Evolutionary conservation across 1,140 invertebrate genomes (phyloP).

Genomic region (Phocides pigmalion): DNA sequence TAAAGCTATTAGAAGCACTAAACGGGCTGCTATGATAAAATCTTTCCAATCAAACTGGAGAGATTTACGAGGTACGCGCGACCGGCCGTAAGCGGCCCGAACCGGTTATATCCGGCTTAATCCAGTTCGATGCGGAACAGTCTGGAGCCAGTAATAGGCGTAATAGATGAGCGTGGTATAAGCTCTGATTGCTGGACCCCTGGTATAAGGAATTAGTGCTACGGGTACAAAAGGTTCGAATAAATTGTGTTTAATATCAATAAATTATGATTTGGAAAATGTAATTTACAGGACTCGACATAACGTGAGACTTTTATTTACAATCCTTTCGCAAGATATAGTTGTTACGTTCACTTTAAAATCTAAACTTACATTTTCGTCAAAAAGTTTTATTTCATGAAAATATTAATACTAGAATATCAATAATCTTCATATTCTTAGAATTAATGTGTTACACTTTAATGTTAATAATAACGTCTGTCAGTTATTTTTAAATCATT

Average conservation of each 20-base stretch:
- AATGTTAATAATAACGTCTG: no score
- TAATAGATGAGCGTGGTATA: constrained; percentile 20
- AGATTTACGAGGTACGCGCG: constrained; percentile 40
- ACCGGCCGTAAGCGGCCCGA: constrained; percentile 27
- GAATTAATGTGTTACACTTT: no score
- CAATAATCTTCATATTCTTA: no score
- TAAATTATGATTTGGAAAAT: constrained; percentile 7
- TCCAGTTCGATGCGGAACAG: constrained; percentile 36
- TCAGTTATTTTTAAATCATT: no score
- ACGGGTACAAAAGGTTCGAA: constrained; percentile 10
- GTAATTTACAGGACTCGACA: background rate
- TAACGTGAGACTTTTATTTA: background rate
- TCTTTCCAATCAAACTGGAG: constrained; percentile 39
- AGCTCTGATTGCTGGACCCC: constrained; percentile 19
- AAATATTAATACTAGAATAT: no score
- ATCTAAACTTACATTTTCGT: no score
- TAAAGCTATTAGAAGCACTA: constrained; percentile 21
- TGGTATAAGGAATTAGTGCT: constrained; percentile 29
- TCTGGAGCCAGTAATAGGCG: constrained; percentile 29
- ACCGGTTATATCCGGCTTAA: constrained; percentile 38
- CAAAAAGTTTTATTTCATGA: no score
- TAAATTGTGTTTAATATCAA: constrained; percentile 21
- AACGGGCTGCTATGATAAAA: constrained; percentile 36
- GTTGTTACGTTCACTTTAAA: no score
- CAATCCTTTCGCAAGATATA: background rate